Conservation (phyloP, 1,140 invertebrate genomes). For the Dysdera silvatica region DNA sequence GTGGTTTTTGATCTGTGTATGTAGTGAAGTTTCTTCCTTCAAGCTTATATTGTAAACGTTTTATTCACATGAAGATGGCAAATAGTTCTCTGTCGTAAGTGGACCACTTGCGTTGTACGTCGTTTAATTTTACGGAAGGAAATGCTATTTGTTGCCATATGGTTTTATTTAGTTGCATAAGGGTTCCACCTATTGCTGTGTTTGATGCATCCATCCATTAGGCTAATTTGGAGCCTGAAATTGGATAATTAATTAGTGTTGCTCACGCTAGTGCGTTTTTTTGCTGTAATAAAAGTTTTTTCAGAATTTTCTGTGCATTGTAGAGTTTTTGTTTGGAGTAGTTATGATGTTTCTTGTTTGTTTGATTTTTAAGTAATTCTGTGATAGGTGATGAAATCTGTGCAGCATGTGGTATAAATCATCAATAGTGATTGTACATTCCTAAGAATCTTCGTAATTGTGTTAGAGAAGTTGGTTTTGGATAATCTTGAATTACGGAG, state of each 20-base stretch:
- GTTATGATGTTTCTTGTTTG: too few relatives aligned
- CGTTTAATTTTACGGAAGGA: conserved; percentile 25
- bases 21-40: conserved; percentile 36
- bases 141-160: conserved; percentile 27
- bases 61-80: conserved; percentile 34
- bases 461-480: too few relatives aligned
- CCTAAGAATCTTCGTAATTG: too few relatives aligned
- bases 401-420: too few relatives aligned
- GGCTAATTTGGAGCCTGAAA: conserved; percentile 6
- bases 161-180: conserved; percentile 7
- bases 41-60: conserved; percentile 35
- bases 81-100: conserved; percentile 37
- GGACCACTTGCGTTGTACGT: conserved; percentile 23
- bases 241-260: conserved; percentile 14
- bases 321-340: too few relatives aligned
- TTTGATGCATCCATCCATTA: conserved; percentile 26
- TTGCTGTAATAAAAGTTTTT: conserved; percentile 41
- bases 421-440: too few relatives aligned
- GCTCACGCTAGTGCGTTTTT: conserved; percentile 35
- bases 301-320: conserved; percentile 28
- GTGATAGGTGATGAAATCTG: too few relatives aligned
- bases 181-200: conserved; percentile 15
- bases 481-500: too few relatives aligned
- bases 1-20: conserved; percentile 37
- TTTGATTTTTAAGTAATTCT: too few relatives aligned